These are phyloP conservation scores for Pterocles burchelli DNA, from an alignment of 2,113 vertebrate species.

Conservation along the genomic window DNA sequence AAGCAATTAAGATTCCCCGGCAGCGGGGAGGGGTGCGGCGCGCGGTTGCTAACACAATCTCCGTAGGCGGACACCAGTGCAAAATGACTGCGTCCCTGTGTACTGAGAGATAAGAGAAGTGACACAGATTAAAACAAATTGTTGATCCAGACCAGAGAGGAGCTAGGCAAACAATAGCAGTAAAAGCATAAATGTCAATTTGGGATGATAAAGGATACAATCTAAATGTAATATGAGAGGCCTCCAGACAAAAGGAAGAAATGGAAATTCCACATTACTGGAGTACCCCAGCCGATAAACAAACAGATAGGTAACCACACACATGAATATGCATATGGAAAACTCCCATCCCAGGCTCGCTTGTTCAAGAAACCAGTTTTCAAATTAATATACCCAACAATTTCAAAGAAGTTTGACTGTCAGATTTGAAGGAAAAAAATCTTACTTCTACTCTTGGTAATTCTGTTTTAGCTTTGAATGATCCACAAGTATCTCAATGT, in stretches of 20 bases:
- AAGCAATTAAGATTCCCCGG: conserved; percentile 77
- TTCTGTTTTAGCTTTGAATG: conserved; percentile 45
- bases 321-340: conserved; percentile 73
- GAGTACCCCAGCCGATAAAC: conserved; percentile 68
- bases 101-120: conserved; percentile 77
- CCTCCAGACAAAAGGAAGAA: conserved; percentile 85
- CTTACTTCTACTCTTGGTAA: conserved; percentile 34
- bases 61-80: conserved; percentile 59
- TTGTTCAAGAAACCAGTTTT: conserved; percentile 68
- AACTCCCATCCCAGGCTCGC: conserved; percentile 69
- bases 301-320: conserved; percentile 39
- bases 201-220: conserved; percentile 89
- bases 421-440: conserved; percentile 24
- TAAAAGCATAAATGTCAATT: conserved; percentile 92
- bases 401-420: conserved; percentile 40
- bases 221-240: conserved; percentile 88
- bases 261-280: conserved; percentile 81
- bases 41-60: conserved; percentile 62
- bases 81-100: conserved; percentile 74
- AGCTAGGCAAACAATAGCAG: conserved; percentile 87
- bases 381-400: conserved; percentile 53
- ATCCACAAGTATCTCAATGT: not conserved
- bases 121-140: conserved; percentile 88
- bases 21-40: conserved; percentile 42
- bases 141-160: conserved; percentile 78